Evolutionary conservation across 2,797 vertebrate species (phyloP).

Genomic region (Acanthornis magna): DNA sequence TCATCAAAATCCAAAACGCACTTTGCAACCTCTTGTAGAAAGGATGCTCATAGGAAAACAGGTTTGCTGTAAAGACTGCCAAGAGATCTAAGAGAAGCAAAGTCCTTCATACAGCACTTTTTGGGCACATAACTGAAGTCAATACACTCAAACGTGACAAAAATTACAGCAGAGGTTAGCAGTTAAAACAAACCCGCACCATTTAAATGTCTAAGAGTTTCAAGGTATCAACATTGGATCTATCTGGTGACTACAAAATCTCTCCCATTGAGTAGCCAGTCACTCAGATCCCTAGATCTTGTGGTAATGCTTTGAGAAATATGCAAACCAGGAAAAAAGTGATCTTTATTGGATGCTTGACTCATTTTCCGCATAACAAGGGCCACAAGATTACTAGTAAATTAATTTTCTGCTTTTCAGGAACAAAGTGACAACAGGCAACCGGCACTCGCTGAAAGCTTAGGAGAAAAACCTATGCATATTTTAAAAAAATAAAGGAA

Average conservation of each 20-base stretch:
- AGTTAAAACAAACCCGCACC: not conserved
- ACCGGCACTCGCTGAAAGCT: not conserved
- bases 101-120: not conserved
- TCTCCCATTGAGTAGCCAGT: not conserved
- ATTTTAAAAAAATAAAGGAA: not conserved
- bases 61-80: not conserved
- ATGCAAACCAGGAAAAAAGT: not conserved
- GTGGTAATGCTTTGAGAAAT: not conserved
- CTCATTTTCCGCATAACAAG: not conserved
- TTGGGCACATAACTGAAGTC: not conserved
- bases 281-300: not conserved
- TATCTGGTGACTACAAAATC: not conserved
- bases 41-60: not conserved
- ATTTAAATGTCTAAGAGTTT: not conserved
- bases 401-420: not conserved
- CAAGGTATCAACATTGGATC: not conserved
- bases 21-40: not conserved
- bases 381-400: not conserved
- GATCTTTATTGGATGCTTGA: not conserved
- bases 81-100: not conserved
- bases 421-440: not conserved
- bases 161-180: not conserved
- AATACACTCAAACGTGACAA: not conserved
- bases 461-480: not conserved
- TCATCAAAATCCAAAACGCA: not conserved